phyloP scores from a whole-genome alignment of 1,140 invertebrate species.

The Dinoponera quadriceps region DNA sequence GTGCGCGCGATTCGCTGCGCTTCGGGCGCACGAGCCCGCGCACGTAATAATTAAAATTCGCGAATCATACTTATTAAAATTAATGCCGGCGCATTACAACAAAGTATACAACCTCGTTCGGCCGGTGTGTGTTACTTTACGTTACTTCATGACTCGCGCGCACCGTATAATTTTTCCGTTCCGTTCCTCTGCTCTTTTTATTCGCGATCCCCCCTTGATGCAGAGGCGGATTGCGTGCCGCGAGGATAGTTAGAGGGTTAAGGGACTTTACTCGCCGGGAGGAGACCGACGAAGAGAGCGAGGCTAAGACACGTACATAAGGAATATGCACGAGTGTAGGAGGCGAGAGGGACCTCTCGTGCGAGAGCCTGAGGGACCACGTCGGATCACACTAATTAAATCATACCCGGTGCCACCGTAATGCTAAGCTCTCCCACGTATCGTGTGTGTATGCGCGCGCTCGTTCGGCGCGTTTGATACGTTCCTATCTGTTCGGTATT shows the following conservation, averaged over 20 bases:
- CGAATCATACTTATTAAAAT: constrained; percentile 54
- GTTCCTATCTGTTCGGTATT: constrained; percentile 27
- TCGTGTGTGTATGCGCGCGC: constrained; percentile 22
- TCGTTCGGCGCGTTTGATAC: neutral
- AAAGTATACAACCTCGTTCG: constrained; percentile 53
- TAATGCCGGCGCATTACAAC: constrained; percentile 57
- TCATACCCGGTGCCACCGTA: constrained; percentile 65
- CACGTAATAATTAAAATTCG: constrained; percentile 51
- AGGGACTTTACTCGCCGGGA: constrained; percentile 58
- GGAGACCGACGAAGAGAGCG: constrained; percentile 45
- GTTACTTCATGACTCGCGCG: constrained; percentile 59
- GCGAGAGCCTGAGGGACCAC: constrained; percentile 56
- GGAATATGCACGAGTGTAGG: constrained; percentile 54
- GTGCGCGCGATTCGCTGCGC: constrained; percentile 27
- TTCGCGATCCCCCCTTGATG: constrained; percentile 48
- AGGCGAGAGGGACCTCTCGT: constrained; percentile 41
- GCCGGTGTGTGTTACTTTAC: constrained; percentile 40
- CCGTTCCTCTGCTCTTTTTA: constrained; percentile 35
- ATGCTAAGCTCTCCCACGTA: constrained; percentile 8
- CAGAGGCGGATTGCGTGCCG: constrained; percentile 70
- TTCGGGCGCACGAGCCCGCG: constrained; percentile 43
- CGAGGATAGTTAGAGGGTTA: constrained; percentile 65
- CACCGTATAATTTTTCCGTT: constrained; percentile 51
- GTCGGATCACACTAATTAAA: constrained; percentile 71
- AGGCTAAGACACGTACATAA: constrained; percentile 64